Evolutionary conservation across 1,140 invertebrate genomes (phyloP).

Genomic region (Diachasmimorpha longicaudata): DNA sequence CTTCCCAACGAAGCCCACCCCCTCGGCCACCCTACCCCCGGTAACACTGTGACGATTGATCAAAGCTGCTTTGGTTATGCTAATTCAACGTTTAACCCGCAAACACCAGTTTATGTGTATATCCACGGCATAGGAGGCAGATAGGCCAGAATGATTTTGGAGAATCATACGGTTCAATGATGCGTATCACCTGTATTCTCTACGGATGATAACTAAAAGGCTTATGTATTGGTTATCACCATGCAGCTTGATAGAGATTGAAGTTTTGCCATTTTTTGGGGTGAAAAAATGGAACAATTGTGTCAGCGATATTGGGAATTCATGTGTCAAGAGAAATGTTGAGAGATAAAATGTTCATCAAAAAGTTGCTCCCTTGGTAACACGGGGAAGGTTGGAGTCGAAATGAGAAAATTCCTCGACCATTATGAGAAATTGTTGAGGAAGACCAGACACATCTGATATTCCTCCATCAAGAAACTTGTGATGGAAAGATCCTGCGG

Average conservation of each 20-base stretch:
- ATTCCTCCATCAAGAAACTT: neutral
- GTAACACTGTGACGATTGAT: conserved; percentile 50
- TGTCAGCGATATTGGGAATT: neutral
- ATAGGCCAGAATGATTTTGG: neutral
- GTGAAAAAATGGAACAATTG: neutral
- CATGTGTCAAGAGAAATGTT: neutral
- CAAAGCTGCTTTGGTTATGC: conserved; percentile 54
- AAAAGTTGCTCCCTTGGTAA: too few species aligned
- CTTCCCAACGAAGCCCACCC: neutral
- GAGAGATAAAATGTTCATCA: too few species aligned
- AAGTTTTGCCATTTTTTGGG: neutral
- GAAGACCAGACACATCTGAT: neutral
- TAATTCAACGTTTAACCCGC: conserved; percentile 41
- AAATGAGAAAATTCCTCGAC: neutral
- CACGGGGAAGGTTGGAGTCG: neutral
- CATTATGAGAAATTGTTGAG: neutral
- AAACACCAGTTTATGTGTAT: conserved; percentile 22
- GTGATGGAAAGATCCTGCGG: conserved; percentile 18
- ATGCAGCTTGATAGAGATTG: neutral
- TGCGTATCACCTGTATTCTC: conserved; percentile 8
- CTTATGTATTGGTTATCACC: neutral
- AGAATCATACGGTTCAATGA: conserved; percentile 6
- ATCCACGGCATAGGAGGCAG: neutral
- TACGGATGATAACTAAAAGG: conserved; percentile 3
- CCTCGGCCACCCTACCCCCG: neutral